Evolutionary conservation across 2,113 vertebrate species (phyloP), one percentile per base, ranked within the genome.

Genomic region (Myrmophylax atrothorax): DNA sequence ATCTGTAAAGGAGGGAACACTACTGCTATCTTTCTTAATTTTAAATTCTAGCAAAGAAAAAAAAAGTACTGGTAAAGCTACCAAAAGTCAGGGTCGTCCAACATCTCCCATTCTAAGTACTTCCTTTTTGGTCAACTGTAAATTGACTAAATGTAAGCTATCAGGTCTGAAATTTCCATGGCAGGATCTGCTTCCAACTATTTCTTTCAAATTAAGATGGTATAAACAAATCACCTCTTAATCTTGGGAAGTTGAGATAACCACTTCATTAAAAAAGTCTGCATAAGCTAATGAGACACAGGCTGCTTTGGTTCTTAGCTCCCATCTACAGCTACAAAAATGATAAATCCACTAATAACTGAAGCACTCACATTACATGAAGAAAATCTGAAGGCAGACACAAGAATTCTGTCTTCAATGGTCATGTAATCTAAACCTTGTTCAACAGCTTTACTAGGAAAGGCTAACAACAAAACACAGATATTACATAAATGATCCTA

Each of bases 261-360:
- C 23, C 6, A 44, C 18, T 62, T 59, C 4, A 77, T 20, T 29
- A 77, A 84, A 77, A 74, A 63, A 55, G 53, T 38, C 79, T 24
- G 14, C 0, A 0, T 66, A 66, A 55, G 20, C n/a, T 67, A 74
- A 50, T 12, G 9, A 77, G 90, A 76, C 14, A 40, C 17, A 17
- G 8, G 3, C 11, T 70, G 19, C 35, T 82, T 82, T 55, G 13
- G 7, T 58, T 70, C 75, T 90, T 74, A 78, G 56, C 28, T 80
- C 38, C 31, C 33, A 6, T 28, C 52, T 53, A 46, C 24, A 52
- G 38, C 35, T 44, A 56, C 0, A 1, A 70, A 80, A 93, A 84
- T 16, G 1, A 67, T 22, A 80, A 81, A 70, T 70, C 63, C n/a
- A 38, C 20, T 68, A 47, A 56, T 31, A 69, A 67, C 7, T 72